Evolutionary conservation across 2,888 invertebrate genomes (phyloP), one percentile per base, ranked within the genome.

Genomic region (Epsilonema sp.): DNA sequence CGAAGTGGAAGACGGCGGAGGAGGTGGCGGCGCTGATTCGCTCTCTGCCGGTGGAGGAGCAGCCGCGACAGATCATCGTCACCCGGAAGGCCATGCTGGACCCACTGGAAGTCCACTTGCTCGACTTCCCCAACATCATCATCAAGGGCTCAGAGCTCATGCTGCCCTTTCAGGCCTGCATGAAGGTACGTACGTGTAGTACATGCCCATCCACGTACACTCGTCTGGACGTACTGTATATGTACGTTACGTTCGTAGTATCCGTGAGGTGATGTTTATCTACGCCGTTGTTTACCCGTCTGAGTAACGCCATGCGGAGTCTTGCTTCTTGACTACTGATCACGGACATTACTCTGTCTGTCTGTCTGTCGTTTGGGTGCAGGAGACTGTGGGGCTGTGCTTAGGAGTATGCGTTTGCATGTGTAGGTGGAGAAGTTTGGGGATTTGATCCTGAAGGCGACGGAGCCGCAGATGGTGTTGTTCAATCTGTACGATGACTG

Each of bases 1-100:
- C 97, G 11, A 99, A 97, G 70, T 97, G 97, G 97, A 97, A 99
- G 71, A 99, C 97, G 0, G 97, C 97, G 44, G 97, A 97, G 73
- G 97, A 99, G 80, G 97, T 99, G 19, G 97, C 97, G 1, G 97
- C 97, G 26, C 71, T 97, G 59, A 97, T 97, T 76, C 78, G 97
- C 39, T 99, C 97, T 0, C 71, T 99, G 54, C 97, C 97, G 0
- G 94, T 99, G 3, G 97, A 97, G 70, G 97, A 99, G 70, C 97
- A 99, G 66, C 97, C 97, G 0, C 92, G 97, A 66, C 97, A 99
- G 71, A 97, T 97, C 67, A 99, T 97, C 65, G 97, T 97, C 47
- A 97, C 97, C 1, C 76, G 97, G 58, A 99, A 99, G 67, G 97
- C 97, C 51, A 97, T 97, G 97, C 80, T 97, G 75, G 97, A 97